Percentiles rank a stretch among this genome's conserved stretches.
phyloP scores from a whole-genome alignment of 2,797 vertebrate species.

The Melanotaenia trifasciata region DNA sequence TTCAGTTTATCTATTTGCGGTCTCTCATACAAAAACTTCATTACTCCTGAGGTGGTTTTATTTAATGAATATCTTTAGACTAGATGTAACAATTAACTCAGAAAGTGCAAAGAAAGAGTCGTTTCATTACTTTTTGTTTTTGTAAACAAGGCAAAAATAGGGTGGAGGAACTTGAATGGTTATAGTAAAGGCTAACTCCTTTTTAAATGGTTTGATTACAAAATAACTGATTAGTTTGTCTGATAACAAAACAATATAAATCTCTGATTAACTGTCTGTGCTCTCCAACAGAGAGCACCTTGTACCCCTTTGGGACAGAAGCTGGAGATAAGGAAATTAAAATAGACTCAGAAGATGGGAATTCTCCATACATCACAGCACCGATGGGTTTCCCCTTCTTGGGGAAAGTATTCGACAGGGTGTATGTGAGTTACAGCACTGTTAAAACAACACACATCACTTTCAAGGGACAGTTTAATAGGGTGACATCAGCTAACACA shows the following conservation, averaged over 20 bases:
- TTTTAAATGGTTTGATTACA: not conserved
- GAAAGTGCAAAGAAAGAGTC: not conserved
- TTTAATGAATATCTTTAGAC: not conserved
- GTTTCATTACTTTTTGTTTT: not conserved
- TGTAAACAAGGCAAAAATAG: constrained; percentile 3
- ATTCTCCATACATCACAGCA: constrained; percentile 84
- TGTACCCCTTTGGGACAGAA: constrained; percentile 84
- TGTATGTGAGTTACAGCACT: constrained; percentile 81
- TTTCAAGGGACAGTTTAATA: not conserved
- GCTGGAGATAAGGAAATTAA: constrained; percentile 78
- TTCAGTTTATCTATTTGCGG: not conserved
- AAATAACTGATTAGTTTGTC: not conserved
- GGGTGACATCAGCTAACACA: not conserved
- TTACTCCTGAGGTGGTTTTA: not conserved
- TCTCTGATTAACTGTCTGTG: constrained; percentile 20
- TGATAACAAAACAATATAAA: not conserved
- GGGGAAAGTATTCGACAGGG: constrained; percentile 79
- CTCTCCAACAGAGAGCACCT: constrained; percentile 74
- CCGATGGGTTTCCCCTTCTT: constrained; percentile 81
- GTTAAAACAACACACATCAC: not conserved
- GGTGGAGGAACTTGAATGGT: not conserved
- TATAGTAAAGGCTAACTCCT: not conserved
- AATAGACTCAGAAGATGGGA: constrained; percentile 78
- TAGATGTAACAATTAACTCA: not conserved
- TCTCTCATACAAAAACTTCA: not conserved